Evolutionary conservation across 1,140 invertebrate genomes (phyloP).

Genomic region (Zaprionus ornatus): DNA sequence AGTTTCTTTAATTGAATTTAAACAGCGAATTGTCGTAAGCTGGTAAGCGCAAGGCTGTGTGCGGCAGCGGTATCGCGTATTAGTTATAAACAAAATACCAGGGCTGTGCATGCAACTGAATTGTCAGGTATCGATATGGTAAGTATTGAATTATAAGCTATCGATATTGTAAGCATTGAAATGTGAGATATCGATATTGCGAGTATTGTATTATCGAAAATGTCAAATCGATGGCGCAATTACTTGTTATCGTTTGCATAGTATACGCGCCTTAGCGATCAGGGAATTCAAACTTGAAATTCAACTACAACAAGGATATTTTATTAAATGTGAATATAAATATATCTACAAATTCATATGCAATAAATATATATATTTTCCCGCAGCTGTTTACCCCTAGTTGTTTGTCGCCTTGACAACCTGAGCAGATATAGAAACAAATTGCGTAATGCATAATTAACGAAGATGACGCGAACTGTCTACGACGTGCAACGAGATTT

Average conservation of each 20-base stretch:
- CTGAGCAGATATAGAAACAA: background rate
- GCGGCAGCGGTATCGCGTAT: slow-evolving; percentile 29
- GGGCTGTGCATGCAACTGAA: background rate
- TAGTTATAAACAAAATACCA: slow-evolving; percentile 57
- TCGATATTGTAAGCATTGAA: background rate
- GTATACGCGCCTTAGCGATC: background rate
- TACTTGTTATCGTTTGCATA: slow-evolving; percentile 11
- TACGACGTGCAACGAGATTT: slow-evolving; percentile 76
- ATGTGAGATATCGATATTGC: slow-evolving; percentile 14
- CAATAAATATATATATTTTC: background rate
- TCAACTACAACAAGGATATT: background rate
- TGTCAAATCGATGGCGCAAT: background rate
- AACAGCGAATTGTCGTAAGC: slow-evolving; percentile 7
- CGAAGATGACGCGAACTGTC: slow-evolving; percentile 53
- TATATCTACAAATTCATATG: background rate
- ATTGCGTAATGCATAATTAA: background rate
- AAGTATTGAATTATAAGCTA: background rate
- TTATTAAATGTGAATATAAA: background rate
- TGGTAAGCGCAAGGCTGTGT: slow-evolving; percentile 20
- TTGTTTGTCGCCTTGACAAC: slow-evolving; percentile 17
- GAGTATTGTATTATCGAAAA: background rate
- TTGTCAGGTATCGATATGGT: slow-evolving; percentile 9
- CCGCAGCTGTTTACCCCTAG: background rate
- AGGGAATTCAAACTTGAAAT: background rate
- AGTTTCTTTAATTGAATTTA: slow-evolving; percentile 35